These are phyloP conservation scores for Metopia argyrocephala DNA, from an alignment of 2,888 invertebrate genomes.

Conservation along the genomic window DNA sequence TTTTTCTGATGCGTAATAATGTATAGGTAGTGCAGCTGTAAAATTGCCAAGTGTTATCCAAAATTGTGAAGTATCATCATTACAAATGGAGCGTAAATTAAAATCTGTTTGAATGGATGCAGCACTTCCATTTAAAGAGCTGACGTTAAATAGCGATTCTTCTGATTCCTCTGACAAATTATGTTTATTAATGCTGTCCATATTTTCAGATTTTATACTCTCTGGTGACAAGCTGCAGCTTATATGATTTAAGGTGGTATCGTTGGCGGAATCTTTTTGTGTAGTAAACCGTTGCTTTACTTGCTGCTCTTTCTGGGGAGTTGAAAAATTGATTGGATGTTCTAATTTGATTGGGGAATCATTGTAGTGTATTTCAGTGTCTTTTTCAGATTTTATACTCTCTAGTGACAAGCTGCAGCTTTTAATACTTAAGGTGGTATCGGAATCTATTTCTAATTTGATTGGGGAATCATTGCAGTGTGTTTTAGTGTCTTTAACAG, in stretches of 20 bases:
- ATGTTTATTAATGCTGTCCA: constrained; percentile 74
- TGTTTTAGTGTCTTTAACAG: too few species aligned
- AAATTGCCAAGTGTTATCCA: constrained; percentile 73
- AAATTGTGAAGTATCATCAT: constrained; percentile 67
- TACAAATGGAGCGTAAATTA: constrained; percentile 55
- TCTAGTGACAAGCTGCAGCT: too few species aligned
- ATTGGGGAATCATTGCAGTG: too few species aligned
- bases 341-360: not conserved
- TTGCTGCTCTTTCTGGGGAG: constrained; percentile 50
- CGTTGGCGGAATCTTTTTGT: constrained; percentile 28
- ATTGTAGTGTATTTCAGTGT: too few species aligned
- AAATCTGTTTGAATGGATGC: constrained; percentile 68
- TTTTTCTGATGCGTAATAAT: constrained; percentile 68
- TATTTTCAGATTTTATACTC: constrained; percentile 66
- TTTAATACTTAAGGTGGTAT: constrained; percentile 31
- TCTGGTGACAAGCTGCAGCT: not conserved
- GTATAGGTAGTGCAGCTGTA: constrained; percentile 71
- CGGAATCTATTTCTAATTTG: too few species aligned
- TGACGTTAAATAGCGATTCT: constrained; percentile 54
- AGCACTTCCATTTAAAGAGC: constrained; percentile 56
- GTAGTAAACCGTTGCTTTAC: constrained; percentile 62
- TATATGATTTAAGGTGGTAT: constrained; percentile 70
- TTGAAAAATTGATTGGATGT: constrained; percentile 22
- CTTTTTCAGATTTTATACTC: too few species aligned
- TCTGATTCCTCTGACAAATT: constrained; percentile 67